Percentiles rank a stretch among this genome's conserved stretches.
Conservation (phyloP, 1,140 invertebrate species). For the Rhysida immarginata region DNA sequence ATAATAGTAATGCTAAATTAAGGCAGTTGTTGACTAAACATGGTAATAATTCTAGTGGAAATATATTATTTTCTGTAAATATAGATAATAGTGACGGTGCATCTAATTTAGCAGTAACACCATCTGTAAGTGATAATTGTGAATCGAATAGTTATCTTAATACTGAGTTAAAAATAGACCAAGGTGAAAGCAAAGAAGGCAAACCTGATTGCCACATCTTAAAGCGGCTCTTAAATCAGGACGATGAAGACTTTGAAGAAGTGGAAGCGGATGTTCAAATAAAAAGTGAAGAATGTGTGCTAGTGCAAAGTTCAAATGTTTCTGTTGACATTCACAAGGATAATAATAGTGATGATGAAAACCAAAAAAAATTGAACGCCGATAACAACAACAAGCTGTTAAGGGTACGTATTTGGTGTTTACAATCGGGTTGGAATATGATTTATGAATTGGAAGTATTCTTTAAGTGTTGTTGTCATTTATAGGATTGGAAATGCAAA, state of each 20-base stretch:
- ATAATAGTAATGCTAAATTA: constrained; percentile 5
- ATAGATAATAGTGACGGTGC: constrained; percentile 1
- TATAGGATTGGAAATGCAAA: no score
- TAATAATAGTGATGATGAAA: constrained; percentile 4
- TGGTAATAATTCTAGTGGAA: background rate
- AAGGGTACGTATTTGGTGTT: constrained; percentile 49
- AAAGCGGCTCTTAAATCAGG: constrained; percentile 60
- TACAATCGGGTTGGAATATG: no score
- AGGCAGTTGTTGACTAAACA: constrained; percentile 7
- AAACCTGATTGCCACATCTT: constrained; percentile 40
- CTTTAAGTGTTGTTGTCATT: no score
- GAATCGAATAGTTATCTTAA: background rate
- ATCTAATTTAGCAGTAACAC: constrained; percentile 6
- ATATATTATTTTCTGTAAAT: background rate
- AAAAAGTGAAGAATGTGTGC: background rate
- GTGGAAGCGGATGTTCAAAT: constrained; percentile 7
- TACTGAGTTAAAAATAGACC: background rate
- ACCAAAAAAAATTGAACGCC: constrained; percentile 19
- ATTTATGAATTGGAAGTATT: no score
- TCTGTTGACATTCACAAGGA: background rate
- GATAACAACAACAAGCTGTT: constrained; percentile 52
- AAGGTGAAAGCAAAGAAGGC: constrained; percentile 21
- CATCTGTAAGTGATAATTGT: constrained; percentile 7
- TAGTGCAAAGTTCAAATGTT: constrained; percentile 1
- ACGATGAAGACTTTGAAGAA: constrained; percentile 54